Base-by-base conservation (phyloP, 1,140 invertebrate genomes). In the Saxidomus purpurata region DNA sequence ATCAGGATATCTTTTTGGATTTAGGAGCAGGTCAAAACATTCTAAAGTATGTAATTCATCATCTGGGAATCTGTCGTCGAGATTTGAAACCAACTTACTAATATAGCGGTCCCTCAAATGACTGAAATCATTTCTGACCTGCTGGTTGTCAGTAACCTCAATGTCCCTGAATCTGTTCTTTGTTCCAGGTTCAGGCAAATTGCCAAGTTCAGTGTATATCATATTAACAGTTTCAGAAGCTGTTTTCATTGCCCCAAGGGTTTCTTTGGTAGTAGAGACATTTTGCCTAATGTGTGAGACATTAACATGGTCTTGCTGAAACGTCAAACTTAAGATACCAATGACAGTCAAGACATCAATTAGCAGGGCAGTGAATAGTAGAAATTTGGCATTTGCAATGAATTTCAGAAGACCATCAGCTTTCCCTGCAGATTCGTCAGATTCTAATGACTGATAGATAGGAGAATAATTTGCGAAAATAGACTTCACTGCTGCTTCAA, bases 301-400 rank as follows among this genome's bases (percentile, higher is more conserved):
- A 74, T 85, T 74, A 1, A 85, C 47, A 22, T 34, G 8, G 19
- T 85, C n/a, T 2, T 85, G 74, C 36, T 85, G 82, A 25, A 85
- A 85, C 2, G 82, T 67, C 0, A 84, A 34, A 36, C 67, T 74
- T 11, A 49, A 19, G 13, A 71, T 74, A 0, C 63, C 67, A 34
- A 85, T 43, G 13, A 85, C 83, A 22, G 67, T 36, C 0, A 85
- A 43, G n/a, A 85, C 31, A 85, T 85, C 43, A 55, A 74, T 59
- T 2, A 71, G 38, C 9, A 84, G 34, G 13, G 61, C 82, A 8
- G 43, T 84, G 8, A 47, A 31, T 9, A 69, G 9, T 9, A 69
- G n/a, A 52, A 49, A 84, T 15, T 31, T 28, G 0, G 67, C 19
- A n/a, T 1, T 28, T 19, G 38, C 36, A 71, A 84, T 22, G 36